Base-by-base conservation (phyloP, 2,888 invertebrate genomes). In the Hedychridium roseum region DNA sequence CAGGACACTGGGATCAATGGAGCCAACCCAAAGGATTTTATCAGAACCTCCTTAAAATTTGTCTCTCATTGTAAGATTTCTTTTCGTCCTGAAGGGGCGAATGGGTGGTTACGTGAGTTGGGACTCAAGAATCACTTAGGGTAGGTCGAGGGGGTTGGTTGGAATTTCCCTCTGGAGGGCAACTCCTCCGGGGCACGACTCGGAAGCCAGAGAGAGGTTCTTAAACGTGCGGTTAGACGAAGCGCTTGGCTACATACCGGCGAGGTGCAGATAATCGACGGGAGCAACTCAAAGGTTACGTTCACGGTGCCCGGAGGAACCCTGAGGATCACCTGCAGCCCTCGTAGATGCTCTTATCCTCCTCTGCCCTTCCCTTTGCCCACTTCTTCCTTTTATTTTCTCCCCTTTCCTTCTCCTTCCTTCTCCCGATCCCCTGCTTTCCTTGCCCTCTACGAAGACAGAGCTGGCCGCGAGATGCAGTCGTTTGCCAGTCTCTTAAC, bases 401-500 rank as follows among this genome's bases (percentile, higher is more conserved):
- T n/a, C n/a, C n/a, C n/a, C n/a, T n/a, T n/a, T n/a, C 26, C 16
- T 43, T n/a, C 27, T 27, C 11, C 9, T 5, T 30, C 11, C 9
- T 4, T 30, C 4, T 5, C 5, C 11, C 6, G 6, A 30, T 30
- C 9, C 9, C 23, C 23, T 23, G 5, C 23, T 23, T 9, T 23
- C 23, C 23, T 6, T 6, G 23, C 23, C 23, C 23, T 5, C 23
- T 6, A 23, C 3, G 11, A 11, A 6, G 11, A 30, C 6, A 14
- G 32, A 15, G 12, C 7, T 7, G 11, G 7, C 9, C 6, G 30
- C 11, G 30, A 5, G 11, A 6, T 15, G 16, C 32, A 15, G 14
- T 32, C 12, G 32, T 32, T 38, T 46, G 50, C 49, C 59, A 54
- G 57, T 57, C 64, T 51, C 57, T 67, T 67, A 68, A 67, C 68